Base-by-base conservation (phyloP, 2,888 invertebrate species). In the Ashinkailepas kermadecensis region DNA sequence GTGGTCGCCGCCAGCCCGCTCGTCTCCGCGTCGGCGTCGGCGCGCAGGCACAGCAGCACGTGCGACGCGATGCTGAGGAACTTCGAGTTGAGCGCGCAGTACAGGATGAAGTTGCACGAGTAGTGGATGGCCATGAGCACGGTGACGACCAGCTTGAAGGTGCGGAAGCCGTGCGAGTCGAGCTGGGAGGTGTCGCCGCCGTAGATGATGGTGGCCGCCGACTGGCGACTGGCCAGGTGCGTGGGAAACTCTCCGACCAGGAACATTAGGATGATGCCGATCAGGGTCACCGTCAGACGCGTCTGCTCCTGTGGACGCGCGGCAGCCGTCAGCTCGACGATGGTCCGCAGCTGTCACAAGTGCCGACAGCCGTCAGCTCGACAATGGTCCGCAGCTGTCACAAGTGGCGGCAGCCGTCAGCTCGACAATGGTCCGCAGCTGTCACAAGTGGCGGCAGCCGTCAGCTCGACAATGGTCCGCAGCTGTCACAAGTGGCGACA, bases 31-130 rank as follows among this genome's bases (percentile, higher is more conserved):
- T 74, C 56, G 21, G 56, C 54, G 21, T 74, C 74, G 8, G 54
- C 18, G 9, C 74, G 54, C 74, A 74, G 74, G 21, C 74, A 74
- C 54, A 74, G 74, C 54, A 74, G 54, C 81, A 81, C 70, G 25
- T n/a, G 59, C 78, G 81, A 78, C 59, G 82, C 80, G 58, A 82
- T 82, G 70, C 67, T 81, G 12, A 81, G 80, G 62, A 83, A 83
- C 39, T 82, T 81, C 58, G 82, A 82, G 82, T 83, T 82, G 78
- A 83, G 81, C 2, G 82, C 83, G 21, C 80, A 82, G 78, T 83
- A 83, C 7, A 83, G 81, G 81, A 83, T 82, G 82, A 83, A 83
- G 82, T 83, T 83, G 59, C 81, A 80, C 0, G 83, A 82, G 80
- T 83, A 83, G 78, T 83, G 83, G 58, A 82, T 23, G 25, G 82